These are phyloP conservation scores for Neoniphon sammara DNA, from an alignment of 2,797 vertebrate genomes.

Conservation along the genomic window DNA sequence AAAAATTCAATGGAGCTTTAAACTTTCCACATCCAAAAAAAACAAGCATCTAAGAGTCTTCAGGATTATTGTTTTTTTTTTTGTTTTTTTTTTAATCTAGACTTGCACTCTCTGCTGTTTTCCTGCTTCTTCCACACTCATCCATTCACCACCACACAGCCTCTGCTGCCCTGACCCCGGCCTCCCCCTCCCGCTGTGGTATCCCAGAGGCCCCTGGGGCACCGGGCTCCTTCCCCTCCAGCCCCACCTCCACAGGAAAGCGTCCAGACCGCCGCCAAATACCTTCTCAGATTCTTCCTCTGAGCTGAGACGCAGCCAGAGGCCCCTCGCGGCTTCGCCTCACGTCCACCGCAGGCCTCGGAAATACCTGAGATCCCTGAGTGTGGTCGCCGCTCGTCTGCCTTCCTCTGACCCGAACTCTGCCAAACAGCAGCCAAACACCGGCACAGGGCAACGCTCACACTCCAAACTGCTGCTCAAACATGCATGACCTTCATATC, in stretches of 20 bases:
- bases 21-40: too few relatives aligned
- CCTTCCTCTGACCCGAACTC: not conserved
- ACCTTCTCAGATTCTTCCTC: slow-evolving; percentile 49
- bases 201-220: slow-evolving; percentile 66
- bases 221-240: slow-evolving; percentile 42
- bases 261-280: slow-evolving; percentile 67
- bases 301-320: slow-evolving; percentile 28
- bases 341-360: slow-evolving; percentile 46
- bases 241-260: slow-evolving; percentile 72
- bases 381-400: not conserved
- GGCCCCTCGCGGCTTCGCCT: slow-evolving; percentile 55
- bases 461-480: too few relatives aligned
- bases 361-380: slow-evolving; percentile 67
- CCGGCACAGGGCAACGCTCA: too few relatives aligned
- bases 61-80: too few relatives aligned
- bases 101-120: too few relatives aligned
- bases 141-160: not conserved
- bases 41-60: too few relatives aligned
- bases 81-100: too few relatives aligned
- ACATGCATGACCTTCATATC: too few relatives aligned
- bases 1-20: too few relatives aligned
- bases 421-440: too few relatives aligned
- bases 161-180: slow-evolving; percentile 53
- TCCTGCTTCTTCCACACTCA: too few relatives aligned
- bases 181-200: slow-evolving; percentile 57